Conservation (phyloP, 2,113 vertebrate species). For the Laticauda laticaudata region DNA sequence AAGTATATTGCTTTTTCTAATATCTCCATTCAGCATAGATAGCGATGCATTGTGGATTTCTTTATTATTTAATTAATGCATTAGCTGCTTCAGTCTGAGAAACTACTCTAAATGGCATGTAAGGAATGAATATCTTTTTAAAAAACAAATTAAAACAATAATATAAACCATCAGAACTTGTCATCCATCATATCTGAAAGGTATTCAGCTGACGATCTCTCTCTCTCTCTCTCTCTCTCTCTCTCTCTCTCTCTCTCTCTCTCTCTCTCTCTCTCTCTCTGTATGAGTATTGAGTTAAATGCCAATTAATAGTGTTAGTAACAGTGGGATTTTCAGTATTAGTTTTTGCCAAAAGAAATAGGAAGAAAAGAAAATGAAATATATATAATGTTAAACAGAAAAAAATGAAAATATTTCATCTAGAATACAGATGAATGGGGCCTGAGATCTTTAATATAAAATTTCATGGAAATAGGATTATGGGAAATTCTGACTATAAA, state of each 20-base stretch:
- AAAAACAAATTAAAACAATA: background rate
- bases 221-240: background rate
- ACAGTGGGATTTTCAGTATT: background rate
- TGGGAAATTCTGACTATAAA: background rate
- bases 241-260: background rate
- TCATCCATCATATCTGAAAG: background rate
- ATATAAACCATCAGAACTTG: background rate
- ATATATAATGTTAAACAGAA: background rate
- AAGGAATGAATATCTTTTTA: background rate
- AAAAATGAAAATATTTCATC: background rate
- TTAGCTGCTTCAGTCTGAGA: background rate
- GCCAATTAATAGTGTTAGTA: background rate
- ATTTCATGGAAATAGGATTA: background rate
- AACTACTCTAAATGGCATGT: background rate
- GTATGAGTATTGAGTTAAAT: background rate
- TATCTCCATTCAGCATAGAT: background rate
- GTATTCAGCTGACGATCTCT: background rate
- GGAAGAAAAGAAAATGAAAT: background rate
- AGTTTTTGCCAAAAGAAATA: background rate
- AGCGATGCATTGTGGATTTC: background rate
- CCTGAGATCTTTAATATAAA: background rate
- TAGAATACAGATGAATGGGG: background rate
- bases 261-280: background rate
- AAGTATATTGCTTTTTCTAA: background rate
- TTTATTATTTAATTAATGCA: background rate